Evolutionary conservation across 1,140 invertebrate genomes (phyloP), one percentile per base, ranked within the genome.

Genomic region (Lucilia cuprina): DNA sequence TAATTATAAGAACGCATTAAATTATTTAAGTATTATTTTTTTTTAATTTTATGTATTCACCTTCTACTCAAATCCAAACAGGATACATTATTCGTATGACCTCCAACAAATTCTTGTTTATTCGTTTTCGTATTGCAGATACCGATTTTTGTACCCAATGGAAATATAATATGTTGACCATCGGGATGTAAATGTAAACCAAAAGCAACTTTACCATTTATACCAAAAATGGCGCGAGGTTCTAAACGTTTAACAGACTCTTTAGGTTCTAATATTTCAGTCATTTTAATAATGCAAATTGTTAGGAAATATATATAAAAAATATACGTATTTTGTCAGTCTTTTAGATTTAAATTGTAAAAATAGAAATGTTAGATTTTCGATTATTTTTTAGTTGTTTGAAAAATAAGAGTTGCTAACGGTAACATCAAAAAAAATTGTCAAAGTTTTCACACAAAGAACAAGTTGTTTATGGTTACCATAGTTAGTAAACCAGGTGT

Each of bases 41-140:
- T 0, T 70, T 35, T 74, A 25, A 30, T 10, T 13, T 25, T 5
- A 49, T 2, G 47, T 35, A 75, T 47, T 65, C 84, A 86, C 86
- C 88, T 91, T 83, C 86, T 87, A 74, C 97, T 98, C 9, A 98
- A 88, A 83, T 95, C 94, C 14, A 99, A 91, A 47, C 96, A 94
- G 0, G 96, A 96, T 55, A 99, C 95, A 74, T 94, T 93, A 91
- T 98, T 96, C 0, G 95, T 95, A 88, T 98, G 97, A 0, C 96
- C 97, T 70, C 94, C 93, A 41, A 98, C 92, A 89, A 97, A 97
- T 74, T 92, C 89, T 91, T 97, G 96, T 86, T 94, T 93, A 86
- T 95, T 94, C 2, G 93, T 94, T 19, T 91, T 92, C 87, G 95
- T 94, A 86, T 97, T 94, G 88, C 95, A 94, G 50, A 98, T 94